Evolutionary conservation across 2,888 invertebrate species (phyloP), one percentile per base, ranked within the genome.

Genomic region (Athalia circularis): DNA sequence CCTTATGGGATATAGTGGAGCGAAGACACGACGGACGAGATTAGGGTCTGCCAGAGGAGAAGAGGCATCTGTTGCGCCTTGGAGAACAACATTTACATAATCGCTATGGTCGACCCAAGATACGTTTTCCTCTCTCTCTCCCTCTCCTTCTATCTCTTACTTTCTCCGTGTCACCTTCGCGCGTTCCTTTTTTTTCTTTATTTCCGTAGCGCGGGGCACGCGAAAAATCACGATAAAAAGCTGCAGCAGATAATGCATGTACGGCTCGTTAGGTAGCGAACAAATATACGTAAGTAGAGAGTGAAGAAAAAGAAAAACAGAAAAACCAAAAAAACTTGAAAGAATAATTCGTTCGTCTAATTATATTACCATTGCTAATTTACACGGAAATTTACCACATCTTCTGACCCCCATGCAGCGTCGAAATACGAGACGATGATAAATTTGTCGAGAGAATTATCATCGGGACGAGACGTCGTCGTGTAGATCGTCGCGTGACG

Each of bases 31-130:
- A 29, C 29, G 75, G 75, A 59, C 50, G 64, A 75, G 75, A 75
- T 75, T 75, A 75, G 75, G 75, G 75, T 75, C 75, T 62, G 61
- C 50, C 11, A 13, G 29, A 29, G 29, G 48, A 50, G 75, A 62
- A 52, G 83, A 87, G 85, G 87, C 89, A 89, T 89, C 89, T 89
- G 88, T 89, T 89, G 89, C 89, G 88, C 88, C 85, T 88, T 88
- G 86, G 84, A 86, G 87, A 88, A 85, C 87, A 88, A 85, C 86
- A 89, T 89, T 89, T 89, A 86, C 89, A 88, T 89, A 89, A 89
- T 89, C 88, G 88, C 48, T 75, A 45, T n/a, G 72, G 62, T 62
- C 75, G 75, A 75, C 62, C 85, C 83, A 78, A 83, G 43, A 59
- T 62, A 43, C 75, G 62, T 11, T 15, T 59, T 47, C 13, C 9